These are phyloP conservation scores for Olivierus martensii DNA, from an alignment of 1,140 invertebrate species.

Conservation along the genomic window DNA sequence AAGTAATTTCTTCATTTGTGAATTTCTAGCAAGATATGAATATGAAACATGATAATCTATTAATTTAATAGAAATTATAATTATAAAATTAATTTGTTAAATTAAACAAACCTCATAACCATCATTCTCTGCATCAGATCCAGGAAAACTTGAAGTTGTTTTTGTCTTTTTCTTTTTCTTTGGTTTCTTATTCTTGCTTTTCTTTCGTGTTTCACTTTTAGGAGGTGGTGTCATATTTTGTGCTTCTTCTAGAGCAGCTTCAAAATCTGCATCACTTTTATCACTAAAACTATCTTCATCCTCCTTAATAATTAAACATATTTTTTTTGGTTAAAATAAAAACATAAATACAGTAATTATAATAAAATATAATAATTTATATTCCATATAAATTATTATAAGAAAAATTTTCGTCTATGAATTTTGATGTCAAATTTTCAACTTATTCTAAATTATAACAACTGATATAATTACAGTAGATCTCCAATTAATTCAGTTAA, in stretches of 20 bases:
- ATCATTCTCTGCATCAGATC: constrained; percentile 54
- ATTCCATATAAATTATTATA: no score
- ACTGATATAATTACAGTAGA: no score
- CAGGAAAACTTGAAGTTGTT: constrained; percentile 67
- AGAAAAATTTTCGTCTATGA: no score
- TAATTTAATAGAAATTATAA: not conserved
- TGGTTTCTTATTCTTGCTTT: constrained; percentile 77
- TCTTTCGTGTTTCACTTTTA: constrained; percentile 38
- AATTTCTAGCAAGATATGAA: no score
- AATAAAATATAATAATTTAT: no score
- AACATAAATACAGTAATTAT: no score
- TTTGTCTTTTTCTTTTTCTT: constrained; percentile 86
- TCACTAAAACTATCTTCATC: constrained; percentile 58
- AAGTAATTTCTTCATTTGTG: no score
- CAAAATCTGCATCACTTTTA: constrained; percentile 83
- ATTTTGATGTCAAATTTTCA: no score
- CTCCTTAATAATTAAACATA: constrained; percentile 32
- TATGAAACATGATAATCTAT: no score
- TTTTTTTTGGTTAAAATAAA: no score
- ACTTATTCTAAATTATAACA: no score
- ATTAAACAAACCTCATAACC: constrained; percentile 46
- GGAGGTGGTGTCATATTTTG: constrained; percentile 34
- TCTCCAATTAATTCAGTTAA: no score
- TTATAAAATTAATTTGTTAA: not conserved
- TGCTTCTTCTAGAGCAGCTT: constrained; percentile 82